These are phyloP conservation scores for Bambusicola thoracicus DNA, from an alignment of 2,113 vertebrate species.

Conservation along the genomic window DNA sequence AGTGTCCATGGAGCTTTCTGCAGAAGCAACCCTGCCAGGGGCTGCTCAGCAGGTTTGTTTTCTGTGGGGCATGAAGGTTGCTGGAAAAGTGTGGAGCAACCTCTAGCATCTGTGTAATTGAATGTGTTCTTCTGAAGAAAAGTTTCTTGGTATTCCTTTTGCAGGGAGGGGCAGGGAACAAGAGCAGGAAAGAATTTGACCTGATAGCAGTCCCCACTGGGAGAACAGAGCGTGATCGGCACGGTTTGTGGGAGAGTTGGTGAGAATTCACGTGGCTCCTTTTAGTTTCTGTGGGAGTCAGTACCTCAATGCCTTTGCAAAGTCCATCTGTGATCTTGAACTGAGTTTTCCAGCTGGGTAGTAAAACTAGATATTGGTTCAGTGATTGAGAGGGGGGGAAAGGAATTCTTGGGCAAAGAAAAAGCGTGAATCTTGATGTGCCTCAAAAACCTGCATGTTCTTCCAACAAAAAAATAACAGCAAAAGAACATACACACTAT, in stretches of 20 bases:
- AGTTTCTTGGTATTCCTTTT: not conserved
- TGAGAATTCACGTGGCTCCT: not conserved
- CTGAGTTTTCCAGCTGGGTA: not conserved
- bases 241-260: not conserved
- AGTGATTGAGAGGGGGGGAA: not conserved
- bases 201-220: not conserved
- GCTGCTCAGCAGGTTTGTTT: not conserved
- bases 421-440: not conserved
- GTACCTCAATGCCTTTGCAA: not conserved
- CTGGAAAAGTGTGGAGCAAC: not conserved
- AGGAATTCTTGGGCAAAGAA: not conserved
- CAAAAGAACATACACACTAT: not conserved
- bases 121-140: not conserved
- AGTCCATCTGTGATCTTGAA: not conserved
- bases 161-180: not conserved
- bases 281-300: not conserved
- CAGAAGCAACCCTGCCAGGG: not conserved
- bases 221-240: not conserved
- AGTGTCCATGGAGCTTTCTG: fast-evolving
- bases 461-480: not conserved
- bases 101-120: not conserved
- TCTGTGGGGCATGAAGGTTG: not conserved
- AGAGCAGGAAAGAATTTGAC: not conserved
- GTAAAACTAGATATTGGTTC: not conserved
- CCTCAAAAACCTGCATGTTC: not conserved